Conservation (phyloP, 1,140 invertebrate genomes). For the Dendroctonus ponderosae region DNA sequence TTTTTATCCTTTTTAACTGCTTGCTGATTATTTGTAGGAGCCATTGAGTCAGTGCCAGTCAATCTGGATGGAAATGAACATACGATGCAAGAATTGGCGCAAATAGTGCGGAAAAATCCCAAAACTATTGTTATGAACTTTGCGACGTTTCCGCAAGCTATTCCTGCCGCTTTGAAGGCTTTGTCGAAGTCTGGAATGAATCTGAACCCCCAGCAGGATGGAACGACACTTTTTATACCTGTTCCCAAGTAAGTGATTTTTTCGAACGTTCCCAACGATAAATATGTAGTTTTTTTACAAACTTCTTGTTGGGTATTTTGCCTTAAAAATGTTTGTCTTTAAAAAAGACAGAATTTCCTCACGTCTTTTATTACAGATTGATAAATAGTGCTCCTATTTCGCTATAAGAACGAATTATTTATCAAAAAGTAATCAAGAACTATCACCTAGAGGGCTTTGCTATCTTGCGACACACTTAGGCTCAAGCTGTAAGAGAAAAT, state of each 20-base stretch:
- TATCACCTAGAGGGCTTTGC: too few species aligned
- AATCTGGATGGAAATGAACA: conserved; percentile 80
- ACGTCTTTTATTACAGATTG: too few species aligned
- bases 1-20: conserved; percentile 6
- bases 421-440: too few species aligned
- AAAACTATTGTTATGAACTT: conserved; percentile 84
- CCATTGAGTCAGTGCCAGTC: conserved; percentile 74
- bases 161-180: conserved; percentile 72
- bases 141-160: conserved; percentile 77
- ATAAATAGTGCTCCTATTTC: too few species aligned
- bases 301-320: too few species aligned
- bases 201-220: conserved; percentile 92
- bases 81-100: conserved; percentile 83
- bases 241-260: conserved; percentile 73
- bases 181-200: conserved; percentile 82
- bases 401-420: too few species aligned
- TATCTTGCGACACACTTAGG: too few species aligned
- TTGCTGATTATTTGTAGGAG: conserved; percentile 53
- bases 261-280: neutral
- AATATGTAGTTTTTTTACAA: too few species aligned
- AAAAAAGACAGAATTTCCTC: too few species aligned
- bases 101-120: conserved; percentile 82
- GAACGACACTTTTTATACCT: conserved; percentile 82
- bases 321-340: too few species aligned
- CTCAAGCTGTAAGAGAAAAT: too few species aligned